Conservation (phyloP, 2,797 vertebrate genomes). For the Cryptoblepharus egeriae region DNA sequence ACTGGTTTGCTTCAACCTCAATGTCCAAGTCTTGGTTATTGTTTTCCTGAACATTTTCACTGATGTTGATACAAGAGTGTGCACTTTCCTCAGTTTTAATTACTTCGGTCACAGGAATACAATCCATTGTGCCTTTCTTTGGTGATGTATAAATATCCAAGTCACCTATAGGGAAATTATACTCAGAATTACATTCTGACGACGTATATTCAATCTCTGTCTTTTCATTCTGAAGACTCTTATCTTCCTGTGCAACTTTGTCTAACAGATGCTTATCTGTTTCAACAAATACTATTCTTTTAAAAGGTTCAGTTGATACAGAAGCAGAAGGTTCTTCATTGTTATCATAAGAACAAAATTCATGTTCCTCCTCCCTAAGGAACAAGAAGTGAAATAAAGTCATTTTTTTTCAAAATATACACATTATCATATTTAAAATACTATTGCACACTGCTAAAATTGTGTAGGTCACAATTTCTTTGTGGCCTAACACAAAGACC, state of each 20-base stretch:
- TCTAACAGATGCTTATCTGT: constrained; percentile 31
- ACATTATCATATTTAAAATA: too few relatives aligned
- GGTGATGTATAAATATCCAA: constrained; percentile 43
- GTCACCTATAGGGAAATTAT: constrained; percentile 26
- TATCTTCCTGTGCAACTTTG: constrained; percentile 43
- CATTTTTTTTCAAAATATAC: not conserved
- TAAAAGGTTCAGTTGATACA: constrained; percentile 6
- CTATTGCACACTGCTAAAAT: constrained; percentile 27
- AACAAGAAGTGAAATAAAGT: constrained; percentile 39
- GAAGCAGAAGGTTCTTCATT: constrained; percentile 54
- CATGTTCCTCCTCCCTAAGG: constrained; percentile 69
- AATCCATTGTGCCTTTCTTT: constrained; percentile 36
- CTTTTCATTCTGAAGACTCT: constrained; percentile 41
- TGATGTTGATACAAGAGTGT: not conserved
- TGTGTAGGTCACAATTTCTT: not conserved
- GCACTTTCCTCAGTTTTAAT: constrained; percentile 26
- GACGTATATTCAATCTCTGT: constrained; percentile 43
- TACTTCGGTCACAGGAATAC: constrained; percentile 26
- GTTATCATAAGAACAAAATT: constrained; percentile 52
- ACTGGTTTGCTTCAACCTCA: constrained; percentile 50
- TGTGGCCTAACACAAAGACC: not conserved
- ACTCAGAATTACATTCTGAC: constrained; percentile 40
- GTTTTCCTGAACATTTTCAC: constrained; percentile 44
- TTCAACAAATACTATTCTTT: constrained; percentile 59
- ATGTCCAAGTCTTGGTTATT: constrained; percentile 11